phyloP scores from a whole-genome alignment of 2,888 invertebrate species.

The Alentia gelatinosa region DNA sequence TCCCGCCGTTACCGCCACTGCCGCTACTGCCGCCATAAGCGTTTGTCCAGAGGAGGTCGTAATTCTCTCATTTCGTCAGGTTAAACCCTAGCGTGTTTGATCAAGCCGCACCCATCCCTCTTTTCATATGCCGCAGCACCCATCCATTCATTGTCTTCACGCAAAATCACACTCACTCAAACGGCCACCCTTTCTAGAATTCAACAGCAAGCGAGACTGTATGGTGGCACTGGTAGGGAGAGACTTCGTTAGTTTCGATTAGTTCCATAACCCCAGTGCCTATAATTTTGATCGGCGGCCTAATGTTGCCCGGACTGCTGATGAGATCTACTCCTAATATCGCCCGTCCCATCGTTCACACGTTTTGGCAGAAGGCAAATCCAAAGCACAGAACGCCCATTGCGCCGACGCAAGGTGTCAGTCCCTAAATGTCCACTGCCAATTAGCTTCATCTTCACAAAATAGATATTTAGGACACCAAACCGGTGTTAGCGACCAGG shows the following conservation, averaged over 20 bases:
- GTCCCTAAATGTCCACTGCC: background rate
- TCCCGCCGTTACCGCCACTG: background rate
- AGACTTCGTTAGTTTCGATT: no score
- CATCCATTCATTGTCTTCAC: no score
- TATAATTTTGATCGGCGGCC: no score
- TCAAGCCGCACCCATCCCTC: background rate
- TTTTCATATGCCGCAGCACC: no score
- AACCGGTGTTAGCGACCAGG: background rate
- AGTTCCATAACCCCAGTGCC: no score
- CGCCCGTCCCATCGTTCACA: background rate
- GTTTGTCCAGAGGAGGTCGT: background rate
- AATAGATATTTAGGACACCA: background rate
- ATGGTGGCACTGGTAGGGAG: no score
- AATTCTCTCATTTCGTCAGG: slow-evolving; percentile 1
- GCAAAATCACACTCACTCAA: no score
- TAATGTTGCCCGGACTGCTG: no score
- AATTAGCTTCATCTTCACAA: background rate
- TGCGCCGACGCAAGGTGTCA: background rate
- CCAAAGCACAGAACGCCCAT: background rate
- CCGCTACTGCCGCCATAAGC: background rate
- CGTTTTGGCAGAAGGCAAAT: background rate
- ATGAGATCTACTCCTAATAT: background rate
- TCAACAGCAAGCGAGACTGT: no score
- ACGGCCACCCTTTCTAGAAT: no score
- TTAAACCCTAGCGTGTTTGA: background rate